Percentiles rank a stretch among this genome's conserved stretches.
phyloP scores from a whole-genome alignment of 2,797 vertebrate genomes.

The Myripristis jacobus region DNA sequence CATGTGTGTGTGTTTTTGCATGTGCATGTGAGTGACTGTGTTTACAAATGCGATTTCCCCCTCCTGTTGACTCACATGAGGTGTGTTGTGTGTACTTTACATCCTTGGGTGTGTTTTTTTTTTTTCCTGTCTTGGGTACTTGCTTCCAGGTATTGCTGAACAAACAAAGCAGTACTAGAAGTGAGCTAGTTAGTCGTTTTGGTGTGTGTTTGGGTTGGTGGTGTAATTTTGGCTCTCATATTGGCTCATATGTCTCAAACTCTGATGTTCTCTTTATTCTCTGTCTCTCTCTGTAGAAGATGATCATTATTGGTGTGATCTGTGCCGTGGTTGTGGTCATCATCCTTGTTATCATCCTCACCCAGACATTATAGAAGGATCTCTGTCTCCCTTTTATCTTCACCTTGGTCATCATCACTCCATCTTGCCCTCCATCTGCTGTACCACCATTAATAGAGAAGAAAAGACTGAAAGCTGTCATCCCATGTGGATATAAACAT shows the following conservation, averaged over 20 bases:
- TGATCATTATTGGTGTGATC: slow-evolving; percentile 72
- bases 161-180: slow-evolving; percentile 40
- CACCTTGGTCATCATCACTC: slow-evolving; percentile 42
- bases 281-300: slow-evolving; percentile 72
- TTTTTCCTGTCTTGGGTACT: slow-evolving; percentile 18
- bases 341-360: slow-evolving; percentile 78
- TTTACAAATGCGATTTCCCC: slow-evolving; percentile 11
- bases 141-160: slow-evolving; percentile 41
- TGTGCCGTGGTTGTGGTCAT: slow-evolving; percentile 71
- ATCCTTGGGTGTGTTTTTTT: slow-evolving; percentile 55
- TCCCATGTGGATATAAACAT: slow-evolving; percentile 20
- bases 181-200: slow-evolving; percentile 4
- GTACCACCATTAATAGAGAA: slow-evolving; percentile 21
- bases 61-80: slow-evolving; percentile 43
- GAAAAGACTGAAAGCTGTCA: slow-evolving; percentile 22
- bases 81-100: slow-evolving; percentile 63
- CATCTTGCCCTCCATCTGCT: slow-evolving; percentile 39
- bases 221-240: slow-evolving; percentile 6
- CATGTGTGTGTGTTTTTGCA: background rate
- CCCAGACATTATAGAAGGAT: slow-evolving; percentile 67
- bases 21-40: background rate
- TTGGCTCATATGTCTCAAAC: slow-evolving; percentile 28
- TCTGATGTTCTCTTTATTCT: slow-evolving; percentile 8
- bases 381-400: background rate
- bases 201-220: slow-evolving; percentile 25